Conservation (phyloP, 2,797 vertebrate species). For the Rousettus madagascariensis region DNA sequence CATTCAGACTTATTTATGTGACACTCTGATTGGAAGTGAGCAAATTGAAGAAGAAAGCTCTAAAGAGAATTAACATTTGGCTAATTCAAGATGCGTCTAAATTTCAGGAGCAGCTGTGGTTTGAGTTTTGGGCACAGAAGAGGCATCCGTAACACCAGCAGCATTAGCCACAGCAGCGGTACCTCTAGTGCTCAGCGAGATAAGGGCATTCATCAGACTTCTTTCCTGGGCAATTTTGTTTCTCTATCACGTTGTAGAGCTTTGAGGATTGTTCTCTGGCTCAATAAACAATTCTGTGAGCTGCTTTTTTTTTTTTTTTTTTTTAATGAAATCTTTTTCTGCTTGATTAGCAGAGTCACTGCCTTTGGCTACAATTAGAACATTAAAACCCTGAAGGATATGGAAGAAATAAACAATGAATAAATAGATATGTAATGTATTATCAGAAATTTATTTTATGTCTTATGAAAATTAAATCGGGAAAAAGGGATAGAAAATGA, state of each 20-base stretch:
- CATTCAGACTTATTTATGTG: background rate
- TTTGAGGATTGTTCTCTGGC: background rate
- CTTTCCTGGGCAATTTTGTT: background rate
- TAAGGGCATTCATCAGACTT: background rate
- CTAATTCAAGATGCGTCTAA: background rate
- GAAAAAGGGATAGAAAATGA: background rate
- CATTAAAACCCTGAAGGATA: background rate
- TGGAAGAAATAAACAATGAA: background rate
- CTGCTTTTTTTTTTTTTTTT: background rate
- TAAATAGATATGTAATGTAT: background rate
- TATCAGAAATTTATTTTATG: background rate
- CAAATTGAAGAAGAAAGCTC: background rate
- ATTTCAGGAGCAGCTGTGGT: background rate
- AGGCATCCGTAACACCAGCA: fast-evolving
- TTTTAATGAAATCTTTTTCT: background rate
- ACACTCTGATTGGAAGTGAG: background rate
- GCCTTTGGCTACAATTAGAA: background rate
- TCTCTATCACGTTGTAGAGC: background rate
- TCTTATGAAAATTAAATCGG: background rate
- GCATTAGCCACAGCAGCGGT: fast-evolving
- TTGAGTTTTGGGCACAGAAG: background rate
- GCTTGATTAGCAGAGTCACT: background rate
- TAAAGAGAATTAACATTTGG: background rate
- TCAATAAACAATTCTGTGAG: background rate
- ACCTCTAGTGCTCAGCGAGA: background rate